Evolutionary conservation across 1,140 invertebrate genomes (phyloP), one percentile per base, ranked within the genome.

Genomic region (Philopotamus ludificatus): DNA sequence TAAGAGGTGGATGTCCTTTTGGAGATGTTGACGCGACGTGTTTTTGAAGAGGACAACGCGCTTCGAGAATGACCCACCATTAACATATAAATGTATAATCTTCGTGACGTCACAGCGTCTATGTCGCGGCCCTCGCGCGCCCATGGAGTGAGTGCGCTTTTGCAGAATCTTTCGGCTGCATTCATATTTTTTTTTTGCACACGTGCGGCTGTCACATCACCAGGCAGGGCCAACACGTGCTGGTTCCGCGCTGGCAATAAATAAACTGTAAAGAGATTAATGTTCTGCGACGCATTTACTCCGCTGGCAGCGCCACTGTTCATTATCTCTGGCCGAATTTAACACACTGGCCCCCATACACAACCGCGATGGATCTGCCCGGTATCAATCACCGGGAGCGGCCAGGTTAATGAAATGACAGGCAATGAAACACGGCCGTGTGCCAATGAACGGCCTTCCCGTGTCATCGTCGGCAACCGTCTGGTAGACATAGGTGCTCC

Each of bases 251-350:
- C 39, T 51, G 55, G 66, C 67, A 69, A 69, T 69, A 69, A 69
- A 69, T 69, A 69, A 69, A 69, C 63, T 64, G 67, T 69, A 69
- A 69, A 65, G 67, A 69, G 67, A 69, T 69, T 69, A 69, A 69
- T 69, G 67, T 65, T 65, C 67, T 59, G 63, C 67, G 67, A 69
- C 67, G 67, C 67, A 65, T 69, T 69, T 69, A 65, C 63, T 57
- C 42, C 51, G 59, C 67, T 69, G 67, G 67, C 67, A 69, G 50
- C 53, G 55, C 55, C 55, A 60, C 57, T 20, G 66, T 69, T 65
- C 67, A 65, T 69, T 69, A 69, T 62, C 18, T 39, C 50, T 53
- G 50, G 20, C 18, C 50, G 22, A 53, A 15, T 9, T 15, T 3
- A 15, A 7, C 20, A n/a, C 15, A 47, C n/a, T 47, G 34, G 34